Evolutionary conservation across 1,140 invertebrate genomes (phyloP).

Genomic region (Notospermus geniculatus): DNA sequence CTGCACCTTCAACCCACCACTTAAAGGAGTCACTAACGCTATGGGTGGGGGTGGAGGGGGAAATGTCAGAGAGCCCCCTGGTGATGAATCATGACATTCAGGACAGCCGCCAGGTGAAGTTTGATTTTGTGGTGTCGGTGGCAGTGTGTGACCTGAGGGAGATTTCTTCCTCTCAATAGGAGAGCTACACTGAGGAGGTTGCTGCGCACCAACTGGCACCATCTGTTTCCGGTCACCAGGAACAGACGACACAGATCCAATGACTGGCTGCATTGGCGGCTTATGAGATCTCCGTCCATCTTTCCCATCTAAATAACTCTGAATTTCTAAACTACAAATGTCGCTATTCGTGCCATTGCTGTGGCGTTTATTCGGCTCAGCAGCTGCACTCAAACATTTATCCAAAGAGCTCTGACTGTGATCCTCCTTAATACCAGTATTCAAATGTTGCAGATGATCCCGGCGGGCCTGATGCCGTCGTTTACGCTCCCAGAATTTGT

Average conservation of each 20-base stretch:
- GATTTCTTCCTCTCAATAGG: too few relatives aligned
- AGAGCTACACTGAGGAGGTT: too few relatives aligned
- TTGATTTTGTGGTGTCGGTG: neutral
- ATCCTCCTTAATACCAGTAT: constrained; percentile 20
- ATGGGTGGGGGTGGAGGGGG: constrained; percentile 6
- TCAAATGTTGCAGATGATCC: constrained; percentile 44
- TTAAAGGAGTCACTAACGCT: neutral
- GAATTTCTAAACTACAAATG: constrained; percentile 43
- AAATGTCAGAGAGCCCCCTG: constrained; percentile 8
- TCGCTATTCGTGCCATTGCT: constrained; percentile 41
- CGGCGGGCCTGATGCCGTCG: constrained; percentile 65
- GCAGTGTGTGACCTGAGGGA: too few relatives aligned
- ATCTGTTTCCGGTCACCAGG: too few relatives aligned
- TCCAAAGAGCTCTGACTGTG: constrained; percentile 36
- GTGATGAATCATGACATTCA: constrained; percentile 18
- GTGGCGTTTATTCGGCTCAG: constrained; percentile 26
- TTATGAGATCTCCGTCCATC: neutral
- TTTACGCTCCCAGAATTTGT: constrained; percentile 86
- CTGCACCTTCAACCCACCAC: neutral
- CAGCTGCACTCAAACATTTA: constrained; percentile 23
- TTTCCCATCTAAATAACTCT: constrained; percentile 14
- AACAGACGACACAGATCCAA: too few relatives aligned
- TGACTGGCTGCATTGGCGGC: neutral
- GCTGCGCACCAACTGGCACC: too few relatives aligned
- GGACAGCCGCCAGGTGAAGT: constrained; percentile 1